Evolutionary conservation across 1,140 invertebrate species (phyloP).

Genomic region (Musca vetustissima): DNA sequence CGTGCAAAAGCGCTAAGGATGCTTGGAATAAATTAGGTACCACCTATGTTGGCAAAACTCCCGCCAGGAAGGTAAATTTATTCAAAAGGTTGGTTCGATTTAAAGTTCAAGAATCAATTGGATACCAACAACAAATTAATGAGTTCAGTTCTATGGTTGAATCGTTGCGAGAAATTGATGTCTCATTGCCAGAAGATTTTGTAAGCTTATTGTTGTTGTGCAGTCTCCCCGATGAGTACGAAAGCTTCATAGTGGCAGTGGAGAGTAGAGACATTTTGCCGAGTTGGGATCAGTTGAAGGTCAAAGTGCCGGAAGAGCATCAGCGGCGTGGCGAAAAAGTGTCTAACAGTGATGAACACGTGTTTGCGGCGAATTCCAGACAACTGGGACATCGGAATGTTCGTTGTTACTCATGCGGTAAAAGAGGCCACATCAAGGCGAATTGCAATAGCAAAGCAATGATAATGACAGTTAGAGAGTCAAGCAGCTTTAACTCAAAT

Average conservation of each 20-base stretch:
- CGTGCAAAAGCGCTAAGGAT: too few relatives aligned
- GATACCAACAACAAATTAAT: neutral
- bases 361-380: neutral
- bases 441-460: slow-evolving; percentile 3
- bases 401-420: neutral
- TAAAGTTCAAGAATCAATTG: neutral
- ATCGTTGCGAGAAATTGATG: neutral
- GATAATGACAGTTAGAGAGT: neutral
- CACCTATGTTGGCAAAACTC: too few relatives aligned
- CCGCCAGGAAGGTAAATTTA: too few relatives aligned
- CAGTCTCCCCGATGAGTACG: too few relatives aligned
- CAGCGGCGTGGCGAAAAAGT: too few relatives aligned
- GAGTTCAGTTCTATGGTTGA: neutral
- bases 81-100: neutral
- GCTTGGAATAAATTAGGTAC: too few relatives aligned
- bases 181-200: too few relatives aligned
- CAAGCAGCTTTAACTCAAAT: neutral
- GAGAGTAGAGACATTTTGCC: neutral
- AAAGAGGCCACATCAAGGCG: too few relatives aligned
- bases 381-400: neutral
- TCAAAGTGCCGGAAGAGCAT: neutral
- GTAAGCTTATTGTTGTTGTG: too few relatives aligned
- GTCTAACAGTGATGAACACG: too few relatives aligned
- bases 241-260: neutral
- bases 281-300: neutral